Percentiles rank a stretch among this genome's conserved stretches.
These are phyloP conservation scores for Potamarius usumacintae DNA, from an alignment of 2,113 vertebrate genomes.

Conservation along the genomic window DNA sequence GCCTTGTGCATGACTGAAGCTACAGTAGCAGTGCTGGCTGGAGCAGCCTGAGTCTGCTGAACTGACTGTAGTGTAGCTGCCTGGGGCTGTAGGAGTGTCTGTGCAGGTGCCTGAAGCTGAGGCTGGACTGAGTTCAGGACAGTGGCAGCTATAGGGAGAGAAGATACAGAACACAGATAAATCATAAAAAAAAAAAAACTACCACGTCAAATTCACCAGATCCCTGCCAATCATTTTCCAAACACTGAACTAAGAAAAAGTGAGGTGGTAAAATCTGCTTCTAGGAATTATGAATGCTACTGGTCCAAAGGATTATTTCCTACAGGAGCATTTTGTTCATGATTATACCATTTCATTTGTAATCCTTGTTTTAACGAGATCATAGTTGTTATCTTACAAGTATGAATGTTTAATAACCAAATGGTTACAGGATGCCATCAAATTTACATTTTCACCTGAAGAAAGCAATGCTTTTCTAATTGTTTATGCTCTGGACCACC, in stretches of 20 bases:
- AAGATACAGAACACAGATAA: not conserved
- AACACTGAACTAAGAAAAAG: not conserved
- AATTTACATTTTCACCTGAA: not conserved
- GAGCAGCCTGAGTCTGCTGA: slow-evolving; percentile 69
- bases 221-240: not conserved
- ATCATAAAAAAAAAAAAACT: not conserved
- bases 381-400: not conserved
- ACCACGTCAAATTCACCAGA: not conserved
- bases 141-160: slow-evolving; percentile 78
- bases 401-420: not conserved
- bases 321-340: not conserved
- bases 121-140: slow-evolving; percentile 84
- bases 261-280: not conserved
- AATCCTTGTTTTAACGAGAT: not conserved
- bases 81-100: slow-evolving; percentile 77
- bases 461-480: not conserved
- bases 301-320: not conserved
- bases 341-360: not conserved
- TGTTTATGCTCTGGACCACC: not conserved
- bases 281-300: not conserved
- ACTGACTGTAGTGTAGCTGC: slow-evolving; percentile 69
- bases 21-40: slow-evolving; percentile 67
- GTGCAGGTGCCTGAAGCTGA: slow-evolving; percentile 76
- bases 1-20: slow-evolving; percentile 59
- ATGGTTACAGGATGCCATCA: not conserved